Evolutionary conservation across 2,113 vertebrate genomes (phyloP).

Genomic region (Pteruthius melanotis): DNA sequence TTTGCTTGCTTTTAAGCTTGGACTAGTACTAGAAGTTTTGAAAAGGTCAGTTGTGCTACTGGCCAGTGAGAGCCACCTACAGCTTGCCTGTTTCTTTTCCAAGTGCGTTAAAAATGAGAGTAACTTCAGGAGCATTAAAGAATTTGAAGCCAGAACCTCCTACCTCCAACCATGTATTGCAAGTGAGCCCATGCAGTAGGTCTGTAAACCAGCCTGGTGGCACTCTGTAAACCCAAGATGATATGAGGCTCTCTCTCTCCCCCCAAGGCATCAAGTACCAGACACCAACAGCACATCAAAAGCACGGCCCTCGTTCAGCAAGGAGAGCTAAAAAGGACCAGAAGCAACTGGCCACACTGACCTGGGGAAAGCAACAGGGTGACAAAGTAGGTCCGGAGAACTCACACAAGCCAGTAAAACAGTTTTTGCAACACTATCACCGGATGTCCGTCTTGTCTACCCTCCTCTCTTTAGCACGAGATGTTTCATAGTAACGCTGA

Average conservation of each 20-base stretch:
- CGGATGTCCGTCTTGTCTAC: not conserved
- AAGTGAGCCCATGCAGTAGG: not conserved
- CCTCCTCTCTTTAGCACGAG: not conserved
- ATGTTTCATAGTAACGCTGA: not conserved
- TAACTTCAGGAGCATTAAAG: not conserved
- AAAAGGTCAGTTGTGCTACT: not conserved
- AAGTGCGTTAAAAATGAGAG: not conserved
- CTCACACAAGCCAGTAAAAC: not conserved
- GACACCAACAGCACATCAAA: not conserved
- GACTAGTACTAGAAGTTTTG: not conserved
- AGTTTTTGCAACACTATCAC: not conserved
- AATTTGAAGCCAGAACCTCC: not conserved
- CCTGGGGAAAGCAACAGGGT: not conserved
- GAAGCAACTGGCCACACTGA: not conserved
- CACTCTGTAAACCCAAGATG: not conserved
- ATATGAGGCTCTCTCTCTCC: not conserved
- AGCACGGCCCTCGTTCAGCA: not conserved
- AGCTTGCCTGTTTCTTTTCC: not conserved
- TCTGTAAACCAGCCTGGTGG: not conserved
- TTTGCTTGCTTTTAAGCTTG: not conserved
- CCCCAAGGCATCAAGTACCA: constrained; percentile 35
- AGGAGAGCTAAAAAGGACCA: not conserved
- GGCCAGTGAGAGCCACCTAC: not conserved
- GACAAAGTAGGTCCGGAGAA: constrained; percentile 19
- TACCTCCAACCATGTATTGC: not conserved